Evolutionary conservation across 2,797 vertebrate species (phyloP).

Genomic region (Cyprinella venusta): DNA sequence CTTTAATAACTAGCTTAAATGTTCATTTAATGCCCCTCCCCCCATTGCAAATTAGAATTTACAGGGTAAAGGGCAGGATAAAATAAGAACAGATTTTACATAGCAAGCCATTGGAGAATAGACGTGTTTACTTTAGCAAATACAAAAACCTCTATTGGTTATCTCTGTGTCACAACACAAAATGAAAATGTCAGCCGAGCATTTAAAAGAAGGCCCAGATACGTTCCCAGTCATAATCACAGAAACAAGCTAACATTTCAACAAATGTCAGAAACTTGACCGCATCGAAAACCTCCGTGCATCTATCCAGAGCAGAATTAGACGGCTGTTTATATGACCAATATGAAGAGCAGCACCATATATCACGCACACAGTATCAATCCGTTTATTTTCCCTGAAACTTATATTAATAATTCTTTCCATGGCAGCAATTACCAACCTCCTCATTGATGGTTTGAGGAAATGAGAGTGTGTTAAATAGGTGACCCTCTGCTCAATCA

Average conservation of each 20-base stretch:
- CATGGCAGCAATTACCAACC: slow-evolving; percentile 8
- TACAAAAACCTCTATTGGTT: slow-evolving; percentile 6
- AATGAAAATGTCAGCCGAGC: slow-evolving; percentile 13
- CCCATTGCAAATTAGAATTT: not conserved
- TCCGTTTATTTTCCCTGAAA: slow-evolving; percentile 24
- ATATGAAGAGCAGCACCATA: not conserved
- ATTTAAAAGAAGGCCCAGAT: slow-evolving; percentile 6
- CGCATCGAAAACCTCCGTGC: not conserved
- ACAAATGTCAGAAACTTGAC: not conserved
- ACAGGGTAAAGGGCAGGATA: not conserved
- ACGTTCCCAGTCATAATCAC: slow-evolving; percentile 14
- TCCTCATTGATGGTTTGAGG: slow-evolving; percentile 38
- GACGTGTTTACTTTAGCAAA: slow-evolving; percentile 22
- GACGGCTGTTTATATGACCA: not conserved
- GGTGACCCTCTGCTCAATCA: slow-evolving; percentile 65
- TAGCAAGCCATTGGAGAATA: slow-evolving; percentile 1
- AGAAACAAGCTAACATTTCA: not conserved
- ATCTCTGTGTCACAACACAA: not conserved
- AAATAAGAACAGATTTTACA: slow-evolving; percentile 13
- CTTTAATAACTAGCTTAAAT: not conserved
- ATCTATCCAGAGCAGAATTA: not conserved
- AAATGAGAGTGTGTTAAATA: slow-evolving; percentile 55
- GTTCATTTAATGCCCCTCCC: not conserved
- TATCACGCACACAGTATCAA: not conserved
- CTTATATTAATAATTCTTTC: slow-evolving; percentile 33